phyloP scores from a whole-genome alignment of 2,888 invertebrate species.

The Xanthorhoe designata region DNA sequence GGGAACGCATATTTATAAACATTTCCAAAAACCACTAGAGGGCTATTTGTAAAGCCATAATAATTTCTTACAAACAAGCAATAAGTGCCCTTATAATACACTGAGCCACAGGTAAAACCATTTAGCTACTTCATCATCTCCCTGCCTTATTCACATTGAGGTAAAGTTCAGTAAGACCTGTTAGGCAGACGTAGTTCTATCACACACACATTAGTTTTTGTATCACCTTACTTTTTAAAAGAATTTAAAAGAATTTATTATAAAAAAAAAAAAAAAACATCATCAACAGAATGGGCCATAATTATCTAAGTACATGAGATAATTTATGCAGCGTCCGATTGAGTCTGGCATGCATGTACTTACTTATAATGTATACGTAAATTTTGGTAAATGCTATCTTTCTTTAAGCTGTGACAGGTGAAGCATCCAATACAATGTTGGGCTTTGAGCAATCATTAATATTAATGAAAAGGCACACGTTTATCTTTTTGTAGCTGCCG shows the following conservation, averaged over 20 bases:
- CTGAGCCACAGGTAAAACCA: constrained; percentile 9
- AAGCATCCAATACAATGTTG: constrained; percentile 31
- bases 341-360: too few relatives aligned
- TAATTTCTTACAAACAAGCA: constrained; percentile 26
- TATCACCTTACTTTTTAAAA: too few relatives aligned
- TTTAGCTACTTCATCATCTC: background rate
- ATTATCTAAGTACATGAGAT: too few relatives aligned
- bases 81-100: constrained; percentile 31
- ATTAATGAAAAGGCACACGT: constrained; percentile 38
- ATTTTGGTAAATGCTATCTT: constrained; percentile 8
- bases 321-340: too few relatives aligned
- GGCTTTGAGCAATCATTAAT: constrained; percentile 37
- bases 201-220: too few relatives aligned
- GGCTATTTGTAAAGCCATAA: constrained; percentile 16
- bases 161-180: too few relatives aligned
- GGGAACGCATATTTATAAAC: constrained; percentile 5
- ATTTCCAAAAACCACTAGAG: constrained; percentile 10
- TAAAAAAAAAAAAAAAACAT: too few relatives aligned
- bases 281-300: too few relatives aligned
- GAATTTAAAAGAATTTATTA: too few relatives aligned
- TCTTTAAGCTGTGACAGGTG: constrained; percentile 17
- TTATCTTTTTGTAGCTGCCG: constrained; percentile 34
- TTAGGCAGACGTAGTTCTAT: too few relatives aligned
- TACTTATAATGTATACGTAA: too few relatives aligned
- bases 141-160: too few relatives aligned